phyloP scores from a whole-genome alignment of 2,113 vertebrate genomes.

The Sinocyclocheilus grahami region DNA sequence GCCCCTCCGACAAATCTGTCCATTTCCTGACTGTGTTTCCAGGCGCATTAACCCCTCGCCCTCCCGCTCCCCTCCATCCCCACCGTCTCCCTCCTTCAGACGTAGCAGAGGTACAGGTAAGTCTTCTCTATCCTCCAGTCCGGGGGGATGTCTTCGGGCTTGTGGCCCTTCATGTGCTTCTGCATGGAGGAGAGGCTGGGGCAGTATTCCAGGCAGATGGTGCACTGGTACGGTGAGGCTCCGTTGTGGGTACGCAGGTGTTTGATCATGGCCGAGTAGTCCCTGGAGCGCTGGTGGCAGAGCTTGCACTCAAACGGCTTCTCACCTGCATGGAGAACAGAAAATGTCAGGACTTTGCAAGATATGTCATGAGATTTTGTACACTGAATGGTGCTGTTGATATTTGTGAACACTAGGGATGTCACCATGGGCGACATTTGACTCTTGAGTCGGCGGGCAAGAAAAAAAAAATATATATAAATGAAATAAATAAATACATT shows the following conservation, averaged over 20 bases:
- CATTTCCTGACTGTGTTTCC: conserved; percentile 26
- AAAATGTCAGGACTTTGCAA: background rate
- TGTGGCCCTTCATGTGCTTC: conserved; percentile 99
- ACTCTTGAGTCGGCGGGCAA: no score
- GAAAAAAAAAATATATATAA: no score
- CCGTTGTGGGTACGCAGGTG: conserved; percentile 98
- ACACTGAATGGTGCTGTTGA: background rate
- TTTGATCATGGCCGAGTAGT: conserved; percentile 99
- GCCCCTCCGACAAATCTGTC: conserved; percentile 31
- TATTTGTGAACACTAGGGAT: no score
- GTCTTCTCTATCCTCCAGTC: conserved; percentile 99
- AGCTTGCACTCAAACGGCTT: conserved; percentile 99
- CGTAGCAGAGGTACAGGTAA: conserved; percentile 98
- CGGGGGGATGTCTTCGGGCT: conserved; percentile 94
- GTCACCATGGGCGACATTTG: no score
- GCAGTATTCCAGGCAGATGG: conserved; percentile 99
- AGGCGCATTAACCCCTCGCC: conserved; percentile 9
- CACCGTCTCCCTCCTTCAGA: conserved; percentile 68
- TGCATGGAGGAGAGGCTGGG: conserved; percentile 99
- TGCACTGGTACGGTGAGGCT: conserved; percentile 98
- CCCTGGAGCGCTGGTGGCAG: conserved; percentile 98
- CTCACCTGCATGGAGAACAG: conserved; percentile 80
- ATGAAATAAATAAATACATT: no score
- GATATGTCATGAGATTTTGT: background rate
- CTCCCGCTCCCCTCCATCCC: background rate